These are phyloP conservation scores for Silurus meridionalis DNA, from an alignment of 2,113 vertebrate genomes.

Conservation along the genomic window DNA sequence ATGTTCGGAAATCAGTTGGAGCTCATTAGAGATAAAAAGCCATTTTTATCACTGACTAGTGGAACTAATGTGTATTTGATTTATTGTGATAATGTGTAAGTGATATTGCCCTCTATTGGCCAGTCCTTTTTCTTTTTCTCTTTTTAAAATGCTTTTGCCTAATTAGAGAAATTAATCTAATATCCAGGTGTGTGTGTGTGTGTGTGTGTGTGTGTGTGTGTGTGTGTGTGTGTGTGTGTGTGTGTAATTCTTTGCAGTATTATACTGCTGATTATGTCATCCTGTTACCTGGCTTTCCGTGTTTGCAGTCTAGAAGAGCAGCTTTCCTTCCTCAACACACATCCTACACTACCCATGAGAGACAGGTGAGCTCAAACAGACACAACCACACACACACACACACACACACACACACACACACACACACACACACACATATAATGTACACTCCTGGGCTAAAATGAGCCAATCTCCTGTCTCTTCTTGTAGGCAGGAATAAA, in stretches of 20 bases:
- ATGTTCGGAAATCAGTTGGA: neutral
- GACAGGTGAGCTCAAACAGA: slow-evolving; percentile 65
- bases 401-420: neutral
- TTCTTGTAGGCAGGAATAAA: too few relatives aligned
- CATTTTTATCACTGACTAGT: neutral
- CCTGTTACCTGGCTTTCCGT: slow-evolving; percentile 89
- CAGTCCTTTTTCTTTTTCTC: neutral
- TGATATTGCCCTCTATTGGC: slow-evolving; percentile 32
- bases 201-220: neutral
- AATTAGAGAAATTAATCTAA: neutral
- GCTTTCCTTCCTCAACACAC: slow-evolving; percentile 78
- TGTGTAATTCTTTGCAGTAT: slow-evolving; percentile 64
- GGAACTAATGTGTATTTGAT: neutral
- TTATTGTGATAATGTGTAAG: neutral
- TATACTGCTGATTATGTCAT: slow-evolving; percentile 85
- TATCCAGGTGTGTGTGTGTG: neutral
- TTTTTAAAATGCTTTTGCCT: neutral
- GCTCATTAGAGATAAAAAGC: neutral
- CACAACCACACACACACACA: slow-evolving; percentile 40
- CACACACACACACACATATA: neutral
- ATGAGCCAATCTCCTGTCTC: too few relatives aligned
- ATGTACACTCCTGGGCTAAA: too few relatives aligned
- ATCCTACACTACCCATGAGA: slow-evolving; percentile 68
- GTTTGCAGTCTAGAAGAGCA: slow-evolving; percentile 92
- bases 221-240: neutral